A percentile compares a stretch with the other conserved stretches of the same genome.
Conservation (phyloP, 2,888 invertebrate species). For the Drosophila mulleri region DNA sequence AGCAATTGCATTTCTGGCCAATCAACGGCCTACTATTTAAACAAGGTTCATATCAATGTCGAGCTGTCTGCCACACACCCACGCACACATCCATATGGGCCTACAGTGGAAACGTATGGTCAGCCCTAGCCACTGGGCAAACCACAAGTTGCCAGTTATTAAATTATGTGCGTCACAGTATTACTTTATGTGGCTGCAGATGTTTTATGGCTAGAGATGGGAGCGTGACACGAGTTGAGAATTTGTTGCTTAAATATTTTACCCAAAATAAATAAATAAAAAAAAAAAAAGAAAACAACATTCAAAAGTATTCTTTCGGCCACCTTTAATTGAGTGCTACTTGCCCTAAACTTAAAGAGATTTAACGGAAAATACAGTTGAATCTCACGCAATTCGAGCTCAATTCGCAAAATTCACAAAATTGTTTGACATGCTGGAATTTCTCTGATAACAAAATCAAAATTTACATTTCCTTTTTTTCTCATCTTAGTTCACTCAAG, state of each 20-base stretch:
- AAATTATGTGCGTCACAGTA: slow-evolving; percentile 5
- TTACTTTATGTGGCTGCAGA: background rate
- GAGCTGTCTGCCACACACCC: slow-evolving; percentile 18
- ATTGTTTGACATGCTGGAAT: background rate
- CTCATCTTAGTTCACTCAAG: background rate
- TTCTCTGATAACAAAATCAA: background rate
- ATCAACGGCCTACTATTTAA: slow-evolving; percentile 32
- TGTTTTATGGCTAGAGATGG: background rate
- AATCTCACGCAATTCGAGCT: background rate
- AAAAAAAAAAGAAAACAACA: too few species aligned
- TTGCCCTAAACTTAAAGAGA: too few species aligned
- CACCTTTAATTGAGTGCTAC: background rate
- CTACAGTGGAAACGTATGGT: slow-evolving; percentile 3
- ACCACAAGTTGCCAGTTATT: slow-evolving; percentile 7
- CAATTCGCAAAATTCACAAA: background rate
- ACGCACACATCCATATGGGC: background rate
- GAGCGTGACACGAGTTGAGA: slow-evolving; percentile 11
- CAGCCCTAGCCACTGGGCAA: background rate
- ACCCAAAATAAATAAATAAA: too few species aligned
- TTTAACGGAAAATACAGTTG: background rate
- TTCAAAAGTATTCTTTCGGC: too few species aligned
- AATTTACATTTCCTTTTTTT: background rate
- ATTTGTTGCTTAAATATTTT: too few species aligned
- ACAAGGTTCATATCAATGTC: slow-evolving; percentile 17
- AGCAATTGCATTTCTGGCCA: slow-evolving; percentile 42